Evolutionary conservation across 2,888 invertebrate species (phyloP).

Genomic region (Alloplasta piceator): DNA sequence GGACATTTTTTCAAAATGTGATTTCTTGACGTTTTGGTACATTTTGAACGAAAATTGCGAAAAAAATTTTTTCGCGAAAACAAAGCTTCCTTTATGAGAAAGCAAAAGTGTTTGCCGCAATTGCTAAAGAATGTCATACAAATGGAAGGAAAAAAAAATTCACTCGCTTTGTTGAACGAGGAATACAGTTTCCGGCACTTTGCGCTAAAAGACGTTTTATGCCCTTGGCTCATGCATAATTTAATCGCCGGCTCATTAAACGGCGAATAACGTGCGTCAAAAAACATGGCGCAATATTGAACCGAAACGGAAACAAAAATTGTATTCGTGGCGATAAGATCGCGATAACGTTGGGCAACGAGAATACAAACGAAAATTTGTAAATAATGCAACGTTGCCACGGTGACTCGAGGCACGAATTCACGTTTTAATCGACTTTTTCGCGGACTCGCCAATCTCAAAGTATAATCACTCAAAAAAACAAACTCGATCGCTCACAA

Average conservation of each 20-base stretch:
- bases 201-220: conserved; percentile 2
- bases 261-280: background rate
- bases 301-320: conserved; percentile 24
- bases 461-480: conserved; percentile 3
- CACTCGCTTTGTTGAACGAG: conserved; percentile 8
- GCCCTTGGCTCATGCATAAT: conserved; percentile 6
- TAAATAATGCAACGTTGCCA: conserved; percentile 14
- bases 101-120: background rate
- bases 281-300: conserved; percentile 11
- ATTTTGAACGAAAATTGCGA: too few species aligned
- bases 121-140: conserved; percentile 2
- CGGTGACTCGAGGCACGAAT: background rate
- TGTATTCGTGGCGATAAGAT: conserved; percentile 17
- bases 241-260: conserved; percentile 4
- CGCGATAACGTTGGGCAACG: conserved; percentile 15
- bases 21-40: too few species aligned
- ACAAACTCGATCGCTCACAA: conserved; percentile 2
- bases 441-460: conserved; percentile 1
- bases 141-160: conserved; percentile 8
- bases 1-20: too few species aligned
- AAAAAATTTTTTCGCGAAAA: too few species aligned
- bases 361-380: conserved; percentile 33
- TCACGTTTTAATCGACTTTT: conserved; percentile 23
- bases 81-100: too few species aligned
- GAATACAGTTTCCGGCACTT: background rate